phyloP scores from a whole-genome alignment of 2,888 invertebrate species.

The Hypomecis atomaria region DNA sequence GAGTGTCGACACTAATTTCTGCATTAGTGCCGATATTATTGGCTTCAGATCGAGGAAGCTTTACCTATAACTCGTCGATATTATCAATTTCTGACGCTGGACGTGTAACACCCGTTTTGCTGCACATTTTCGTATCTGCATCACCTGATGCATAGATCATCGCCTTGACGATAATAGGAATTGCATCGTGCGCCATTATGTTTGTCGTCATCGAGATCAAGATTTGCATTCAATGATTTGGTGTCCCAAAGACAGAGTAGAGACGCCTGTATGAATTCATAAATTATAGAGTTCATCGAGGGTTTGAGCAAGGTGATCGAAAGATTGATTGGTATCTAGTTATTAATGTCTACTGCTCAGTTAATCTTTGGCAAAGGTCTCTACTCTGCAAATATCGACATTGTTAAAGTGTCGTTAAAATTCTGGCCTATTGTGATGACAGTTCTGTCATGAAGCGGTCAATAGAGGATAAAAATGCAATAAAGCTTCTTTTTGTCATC shows the following conservation, averaged over 20 bases:
- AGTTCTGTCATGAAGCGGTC: conserved; percentile 40
- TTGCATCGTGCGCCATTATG: conserved; percentile 27
- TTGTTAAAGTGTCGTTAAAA: conserved; percentile 64
- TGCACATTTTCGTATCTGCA: conserved; percentile 2
- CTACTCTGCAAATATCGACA: conserved; percentile 52
- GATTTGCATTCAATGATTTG: conserved; percentile 51
- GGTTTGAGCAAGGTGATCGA: conserved; percentile 63
- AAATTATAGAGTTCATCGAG: conserved; percentile 64
- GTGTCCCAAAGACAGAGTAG: conserved; percentile 54
- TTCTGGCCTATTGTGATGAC: conserved; percentile 50
- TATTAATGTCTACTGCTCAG: conserved; percentile 63
- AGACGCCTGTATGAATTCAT: conserved; percentile 58
- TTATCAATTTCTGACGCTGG: conserved; percentile 19
- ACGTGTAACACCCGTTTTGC: conserved; percentile 14
- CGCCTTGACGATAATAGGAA: conserved; percentile 45
- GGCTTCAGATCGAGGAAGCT: conserved; percentile 51
- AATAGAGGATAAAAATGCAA: conserved; percentile 29
- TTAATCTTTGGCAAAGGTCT: conserved; percentile 63
- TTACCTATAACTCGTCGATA: conserved; percentile 37
- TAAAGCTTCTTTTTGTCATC: conserved; percentile 7
- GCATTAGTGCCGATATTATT: conserved; percentile 51
- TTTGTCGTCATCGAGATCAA: conserved; percentile 45
- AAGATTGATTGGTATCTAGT: conserved; percentile 70
- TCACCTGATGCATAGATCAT: background rate
- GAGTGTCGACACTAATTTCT: conserved; percentile 55